Percentiles rank a stretch among this genome's conserved stretches.
Conservation (phyloP, 2,113 vertebrate species). For the Tonatia bakeri region DNA sequence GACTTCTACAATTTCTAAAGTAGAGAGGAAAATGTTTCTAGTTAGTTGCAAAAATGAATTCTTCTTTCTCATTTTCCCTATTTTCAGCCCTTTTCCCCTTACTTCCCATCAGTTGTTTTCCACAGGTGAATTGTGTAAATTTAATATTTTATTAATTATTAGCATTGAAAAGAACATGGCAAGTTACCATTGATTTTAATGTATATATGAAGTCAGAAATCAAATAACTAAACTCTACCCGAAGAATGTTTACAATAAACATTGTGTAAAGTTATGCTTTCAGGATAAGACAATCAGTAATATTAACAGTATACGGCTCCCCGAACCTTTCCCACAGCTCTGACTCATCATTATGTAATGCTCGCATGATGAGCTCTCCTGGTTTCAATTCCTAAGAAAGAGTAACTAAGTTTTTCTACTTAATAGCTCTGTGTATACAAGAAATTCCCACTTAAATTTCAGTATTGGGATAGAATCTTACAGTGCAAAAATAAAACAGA, state of each 20-base stretch:
- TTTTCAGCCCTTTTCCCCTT: neutral
- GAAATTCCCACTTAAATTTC: neutral
- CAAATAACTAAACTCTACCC: neutral
- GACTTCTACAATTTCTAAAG: neutral
- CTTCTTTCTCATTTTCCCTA: neutral
- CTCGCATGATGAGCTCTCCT: neutral
- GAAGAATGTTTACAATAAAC: neutral
- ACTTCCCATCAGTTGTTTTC: neutral
- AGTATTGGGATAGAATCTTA: neutral
- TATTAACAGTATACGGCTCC: neutral
- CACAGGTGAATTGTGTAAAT: neutral
- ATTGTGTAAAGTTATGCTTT: neutral
- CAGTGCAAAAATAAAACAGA: neutral
- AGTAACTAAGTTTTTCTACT: neutral
- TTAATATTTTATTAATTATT: neutral
- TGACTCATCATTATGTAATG: neutral
- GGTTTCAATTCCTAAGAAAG: neutral
- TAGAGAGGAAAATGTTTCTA: neutral
- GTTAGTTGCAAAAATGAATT: constrained; percentile 5
- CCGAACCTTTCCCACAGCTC: neutral
- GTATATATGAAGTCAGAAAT: neutral
- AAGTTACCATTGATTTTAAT: neutral
- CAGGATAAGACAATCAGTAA: neutral
- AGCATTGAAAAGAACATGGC: neutral
- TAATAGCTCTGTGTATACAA: neutral